These are phyloP conservation scores for Rhogogaster chlorosoma DNA, from an alignment of 2,888 invertebrate genomes.

Conservation along the genomic window DNA sequence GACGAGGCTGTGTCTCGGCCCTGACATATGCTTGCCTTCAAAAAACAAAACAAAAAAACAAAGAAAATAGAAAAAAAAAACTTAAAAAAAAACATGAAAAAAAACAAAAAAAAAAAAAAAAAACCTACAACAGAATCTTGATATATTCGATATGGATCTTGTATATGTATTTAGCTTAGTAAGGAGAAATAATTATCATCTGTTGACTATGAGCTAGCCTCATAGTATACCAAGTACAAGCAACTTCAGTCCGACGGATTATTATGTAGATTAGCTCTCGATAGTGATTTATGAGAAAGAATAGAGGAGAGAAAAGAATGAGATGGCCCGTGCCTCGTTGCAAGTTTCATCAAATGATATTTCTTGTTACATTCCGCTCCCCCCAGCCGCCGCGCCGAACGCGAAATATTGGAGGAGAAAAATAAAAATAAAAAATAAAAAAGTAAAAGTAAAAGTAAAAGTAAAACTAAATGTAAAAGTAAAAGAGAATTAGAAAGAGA, in stretches of 20 bases:
- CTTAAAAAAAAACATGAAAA: not conserved
- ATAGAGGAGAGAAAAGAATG: constrained; percentile 20
- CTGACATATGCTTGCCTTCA: constrained; percentile 71
- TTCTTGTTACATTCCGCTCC: constrained; percentile 11
- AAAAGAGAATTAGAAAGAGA: constrained; percentile 57
- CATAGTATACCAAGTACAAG: constrained; percentile 73
- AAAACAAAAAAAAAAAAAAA: not conserved
- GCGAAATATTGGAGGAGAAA: not conserved
- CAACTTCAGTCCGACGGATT: constrained; percentile 61
- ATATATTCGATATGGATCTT: constrained; percentile 56
- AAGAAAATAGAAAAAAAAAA: constrained; percentile 34
- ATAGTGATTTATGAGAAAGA: constrained; percentile 9
- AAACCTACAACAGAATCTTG: constrained; percentile 40
- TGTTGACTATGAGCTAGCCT: constrained; percentile 69
- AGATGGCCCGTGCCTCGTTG: constrained; percentile 48
- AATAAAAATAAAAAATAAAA: not conserved
- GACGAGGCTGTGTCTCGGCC: constrained; percentile 51
- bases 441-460: not conserved
- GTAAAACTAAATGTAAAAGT: constrained; percentile 58
- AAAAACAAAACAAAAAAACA: constrained; percentile 63
- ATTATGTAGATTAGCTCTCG: constrained; percentile 38
- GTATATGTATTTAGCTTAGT: constrained; percentile 39
- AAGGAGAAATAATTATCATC: constrained; percentile 25
- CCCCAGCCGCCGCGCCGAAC: no score
- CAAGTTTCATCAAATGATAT: constrained; percentile 46